Evolutionary conservation across 2,113 vertebrate genomes (phyloP), one percentile per base, ranked within the genome.

Genomic region (Mesocricetus auratus): DNA sequence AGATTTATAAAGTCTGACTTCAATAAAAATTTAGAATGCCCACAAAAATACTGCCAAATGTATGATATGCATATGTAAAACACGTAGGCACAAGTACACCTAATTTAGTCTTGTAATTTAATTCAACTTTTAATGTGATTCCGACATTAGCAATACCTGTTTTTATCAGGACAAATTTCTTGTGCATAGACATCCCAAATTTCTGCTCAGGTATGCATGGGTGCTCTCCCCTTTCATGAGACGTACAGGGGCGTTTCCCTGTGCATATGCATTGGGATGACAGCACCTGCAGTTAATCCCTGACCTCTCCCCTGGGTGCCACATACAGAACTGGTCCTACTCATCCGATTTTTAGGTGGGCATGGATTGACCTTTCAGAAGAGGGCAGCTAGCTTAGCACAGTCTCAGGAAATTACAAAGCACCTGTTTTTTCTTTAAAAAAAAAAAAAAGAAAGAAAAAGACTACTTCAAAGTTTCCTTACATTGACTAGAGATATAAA

Each of bases 111-210:
- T 86, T 88, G 12, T 22, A 89, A 93, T 66, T 94, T 86, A 62
- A 81, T 82, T 78, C 91, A 85, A 75, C 9, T 83, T 75, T 87
- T 7, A 90, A 94, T 56, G 79, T 93, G 64, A 83, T 68, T 94
- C 58, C 39, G 77, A 62, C 33, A 87, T 69, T 11, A 79, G 62
- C n/a, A 87, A 7, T 36, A 88, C 16, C 56, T 77, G 56, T 68
- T 71, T 82, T 82, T 45, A 47, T 24, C 21, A 69, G 21, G 33
- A 62, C 36, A 6, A 50, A 58, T 50, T 19, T 31, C 31, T 89
- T 15, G 74, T 58, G 16, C 42, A 82, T 1, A 53, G 16, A 58
- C 11, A 81, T 50, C 24, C 29, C 19, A 7, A 31, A 66, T 69
- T 11, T 39, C 53, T 66, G 16, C 9, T 47, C 24, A 86, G 1